Evolutionary conservation across 2,113 vertebrate species (phyloP), one percentile per base, ranked within the genome.

Genomic region (Falco punctatus): DNA sequence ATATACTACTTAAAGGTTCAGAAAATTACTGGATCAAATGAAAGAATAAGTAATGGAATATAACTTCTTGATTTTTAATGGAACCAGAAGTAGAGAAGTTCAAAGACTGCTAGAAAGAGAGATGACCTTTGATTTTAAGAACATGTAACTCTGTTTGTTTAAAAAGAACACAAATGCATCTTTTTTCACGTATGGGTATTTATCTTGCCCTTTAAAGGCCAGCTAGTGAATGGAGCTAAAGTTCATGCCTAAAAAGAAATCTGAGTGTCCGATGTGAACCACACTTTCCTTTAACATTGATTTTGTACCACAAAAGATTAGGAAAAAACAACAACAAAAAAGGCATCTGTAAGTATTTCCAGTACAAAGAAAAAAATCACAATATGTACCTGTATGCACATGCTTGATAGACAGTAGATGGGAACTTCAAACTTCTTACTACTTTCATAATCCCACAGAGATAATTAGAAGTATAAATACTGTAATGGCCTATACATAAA

Each of bases 131-230:
- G 42, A 72, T 91, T 95, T 95, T 69, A 81, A 75, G 65, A 94
- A 38, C 54, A 67, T 0, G 8, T 65, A 86, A 94, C 95, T 92
- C 83, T 95, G 69, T 93, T 97, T 92, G 59, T 94, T 95, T 96
- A 86, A 90, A 79, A 87, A 84, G 78, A 90, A 91, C 74, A 96
- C 54, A 92, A 90, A 96, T 93, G 55, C 57, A 94, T 91, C 35
- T 64, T 96, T 97, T 97, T 96, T 95, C 81, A 90, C 52, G 85
- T 95, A 94, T 10, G 52, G 57, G 44, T 91, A 95, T 95, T 93
- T 96, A 67, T 86, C 59, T 94, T 97, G 89, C 66, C 95, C 91
- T 97, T 96, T 95, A 97, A 96, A 96, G 88, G 92, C 88, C 96
- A 95, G 14, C 33, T 86, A 71, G 66, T 86, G 42, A 91, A 67